These are phyloP conservation scores for Circaetus gallicus DNA, from an alignment of 2,113 vertebrate genomes.

Conservation along the genomic window DNA sequence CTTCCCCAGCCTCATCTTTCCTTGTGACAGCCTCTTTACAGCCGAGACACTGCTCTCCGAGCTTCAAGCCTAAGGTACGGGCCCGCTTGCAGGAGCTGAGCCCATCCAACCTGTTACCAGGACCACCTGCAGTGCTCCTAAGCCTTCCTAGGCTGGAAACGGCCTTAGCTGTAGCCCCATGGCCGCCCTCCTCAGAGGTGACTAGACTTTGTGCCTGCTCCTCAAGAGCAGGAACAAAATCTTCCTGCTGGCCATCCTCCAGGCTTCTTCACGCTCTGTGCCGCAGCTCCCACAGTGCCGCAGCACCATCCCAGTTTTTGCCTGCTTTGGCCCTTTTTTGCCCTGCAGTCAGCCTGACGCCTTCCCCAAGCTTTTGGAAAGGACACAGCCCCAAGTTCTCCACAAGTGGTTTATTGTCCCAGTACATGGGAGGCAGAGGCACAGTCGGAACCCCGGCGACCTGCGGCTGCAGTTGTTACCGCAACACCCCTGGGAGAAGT, in stretches of 20 bases:
- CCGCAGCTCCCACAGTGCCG: too few species aligned
- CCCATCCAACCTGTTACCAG: not conserved
- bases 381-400: not conserved
- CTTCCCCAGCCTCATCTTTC: fast-evolving
- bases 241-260: not conserved
- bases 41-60: not conserved
- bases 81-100: not conserved
- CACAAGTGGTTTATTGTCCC: constrained; percentile 39
- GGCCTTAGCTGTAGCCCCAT: not conserved
- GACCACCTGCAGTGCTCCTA: too few species aligned
- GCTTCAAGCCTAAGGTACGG: not conserved
- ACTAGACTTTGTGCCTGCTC: not conserved
- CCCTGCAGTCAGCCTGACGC: not conserved
- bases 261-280: not conserved
- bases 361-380: not conserved
- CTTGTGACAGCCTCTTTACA: not conserved
- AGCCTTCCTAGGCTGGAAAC: not conserved
- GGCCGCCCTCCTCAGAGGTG: not conserved
- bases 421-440: fast-evolving
- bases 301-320: too few species aligned
- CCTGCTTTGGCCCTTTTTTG: not conserved
- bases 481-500: not conserved
- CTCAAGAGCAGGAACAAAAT: not conserved
- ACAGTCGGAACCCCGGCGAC: fast-evolving
- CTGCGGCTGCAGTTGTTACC: not conserved